phyloP scores from a whole-genome alignment of 92 coral and sea anemone species.

The Metridium senile region DNA sequence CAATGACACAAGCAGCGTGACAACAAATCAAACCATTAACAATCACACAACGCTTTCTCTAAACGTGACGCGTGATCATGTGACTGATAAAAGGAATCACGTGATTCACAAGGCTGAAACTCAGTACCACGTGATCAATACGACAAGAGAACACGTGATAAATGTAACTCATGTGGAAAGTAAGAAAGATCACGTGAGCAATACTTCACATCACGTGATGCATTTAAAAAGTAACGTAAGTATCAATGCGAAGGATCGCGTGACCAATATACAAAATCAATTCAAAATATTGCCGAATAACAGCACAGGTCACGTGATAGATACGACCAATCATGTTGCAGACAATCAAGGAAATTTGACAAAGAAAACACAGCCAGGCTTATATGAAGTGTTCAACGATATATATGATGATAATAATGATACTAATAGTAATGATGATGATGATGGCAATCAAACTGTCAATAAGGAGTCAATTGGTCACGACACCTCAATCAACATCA shows the following conservation, averaged over 20 bases:
- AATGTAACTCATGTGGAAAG: neutral
- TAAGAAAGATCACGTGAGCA: neutral
- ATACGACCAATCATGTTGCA: neutral
- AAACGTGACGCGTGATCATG: neutral
- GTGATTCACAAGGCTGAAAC: neutral
- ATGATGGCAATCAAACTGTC: neutral
- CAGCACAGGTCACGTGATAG: neutral
- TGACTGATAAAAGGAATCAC: neutral
- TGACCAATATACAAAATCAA: neutral
- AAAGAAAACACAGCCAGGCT: neutral
- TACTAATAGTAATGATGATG: neutral
- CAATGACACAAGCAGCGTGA: neutral
- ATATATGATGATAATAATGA: neutral
- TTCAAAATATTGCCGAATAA: neutral
- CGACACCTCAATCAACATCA: neutral
- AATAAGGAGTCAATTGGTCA: neutral
- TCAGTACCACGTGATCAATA: neutral
- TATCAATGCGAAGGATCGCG: neutral
- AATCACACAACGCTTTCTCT: neutral
- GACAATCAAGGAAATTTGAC: neutral
- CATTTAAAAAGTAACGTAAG: neutral
- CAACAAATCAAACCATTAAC: neutral
- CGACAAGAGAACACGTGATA: neutral
- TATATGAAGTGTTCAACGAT: neutral
- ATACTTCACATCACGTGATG: conserved; percentile 1